Evolutionary conservation across 1,140 invertebrate genomes (phyloP).

Genomic region (Platorchestia sp.): DNA sequence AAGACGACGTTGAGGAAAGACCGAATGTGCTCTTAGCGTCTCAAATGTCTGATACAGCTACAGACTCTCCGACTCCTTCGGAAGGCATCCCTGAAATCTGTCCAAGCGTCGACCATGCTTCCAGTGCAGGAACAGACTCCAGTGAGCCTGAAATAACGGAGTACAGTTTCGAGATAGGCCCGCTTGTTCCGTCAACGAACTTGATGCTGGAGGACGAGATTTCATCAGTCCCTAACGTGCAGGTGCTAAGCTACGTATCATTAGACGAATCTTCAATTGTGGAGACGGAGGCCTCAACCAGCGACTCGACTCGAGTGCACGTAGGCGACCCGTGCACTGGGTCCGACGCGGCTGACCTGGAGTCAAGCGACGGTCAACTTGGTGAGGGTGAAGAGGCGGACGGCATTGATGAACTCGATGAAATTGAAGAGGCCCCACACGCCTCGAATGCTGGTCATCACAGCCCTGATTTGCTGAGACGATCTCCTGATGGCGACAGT

Average conservation of each 20-base stretch:
- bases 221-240: not conserved
- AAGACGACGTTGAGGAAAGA: not conserved
- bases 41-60: not conserved
- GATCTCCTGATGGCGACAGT: slow-evolving; percentile 35
- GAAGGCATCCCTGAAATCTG: not conserved
- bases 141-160: slow-evolving; percentile 35
- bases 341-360: not conserved
- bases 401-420: not conserved
- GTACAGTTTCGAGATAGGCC: slow-evolving; percentile 11
- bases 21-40: not conserved
- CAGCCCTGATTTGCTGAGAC: slow-evolving; percentile 19
- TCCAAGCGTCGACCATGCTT: not conserved
- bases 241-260: slow-evolving; percentile 29
- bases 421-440: not conserved
- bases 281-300: slow-evolving; percentile 14
- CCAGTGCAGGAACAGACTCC: not conserved
- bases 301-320: slow-evolving; percentile 10
- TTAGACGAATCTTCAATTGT: not conserved
- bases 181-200: not conserved
- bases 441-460: not conserved
- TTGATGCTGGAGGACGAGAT: not conserved
- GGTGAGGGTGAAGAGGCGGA: not conserved
- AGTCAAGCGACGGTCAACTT: slow-evolving; percentile 36
- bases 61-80: not conserved
- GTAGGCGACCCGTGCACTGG: not conserved